These are phyloP conservation scores for Synanthedon myopaeformis DNA, from an alignment of 2,888 invertebrate genomes.

Conservation along the genomic window DNA sequence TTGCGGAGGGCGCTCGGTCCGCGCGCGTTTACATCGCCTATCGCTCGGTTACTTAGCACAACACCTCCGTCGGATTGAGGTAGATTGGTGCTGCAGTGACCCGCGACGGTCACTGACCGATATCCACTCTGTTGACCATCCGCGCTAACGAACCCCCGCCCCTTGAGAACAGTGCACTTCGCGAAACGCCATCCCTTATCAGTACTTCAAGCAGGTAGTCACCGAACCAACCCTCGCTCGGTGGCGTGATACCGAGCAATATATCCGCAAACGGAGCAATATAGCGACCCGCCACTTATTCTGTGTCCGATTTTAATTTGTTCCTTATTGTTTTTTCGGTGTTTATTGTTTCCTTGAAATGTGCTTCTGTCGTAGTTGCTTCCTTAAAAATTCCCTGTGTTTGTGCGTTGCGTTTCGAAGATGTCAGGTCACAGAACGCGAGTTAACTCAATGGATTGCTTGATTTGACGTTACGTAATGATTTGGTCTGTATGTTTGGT, in stretches of 20 bases:
- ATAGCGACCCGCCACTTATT: conserved; percentile 31
- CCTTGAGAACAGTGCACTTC: conserved; percentile 11
- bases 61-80: conserved; percentile 39
- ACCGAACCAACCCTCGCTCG: conserved; percentile 22
- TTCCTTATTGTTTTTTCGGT: conserved; percentile 58
- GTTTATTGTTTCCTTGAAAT: conserved; percentile 57
- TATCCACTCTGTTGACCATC: conserved; percentile 26
- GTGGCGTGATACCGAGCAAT: conserved; percentile 56
- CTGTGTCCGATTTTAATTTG: conserved; percentile 55
- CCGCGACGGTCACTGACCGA: conserved; percentile 58
- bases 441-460: conserved; percentile 8
- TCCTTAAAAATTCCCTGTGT: conserved; percentile 23
- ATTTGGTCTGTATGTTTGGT: neutral
- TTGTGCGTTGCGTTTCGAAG: conserved; percentile 22
- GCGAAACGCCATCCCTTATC: conserved; percentile 7
- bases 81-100: conserved; percentile 29
- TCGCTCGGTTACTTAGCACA: conserved; percentile 38
- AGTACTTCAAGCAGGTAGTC: conserved; percentile 33
- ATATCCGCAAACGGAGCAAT: conserved; percentile 40
- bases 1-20: conserved; percentile 59
- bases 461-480: neutral
- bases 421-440: conserved; percentile 14
- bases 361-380: conserved; percentile 37
- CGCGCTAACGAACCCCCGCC: conserved; percentile 22
- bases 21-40: conserved; percentile 39